Percentiles rank a stretch among this genome's conserved stretches.
Evolutionary conservation across 1,140 invertebrate species (phyloP).

Genomic region (Cotesia vestalis): DNA sequence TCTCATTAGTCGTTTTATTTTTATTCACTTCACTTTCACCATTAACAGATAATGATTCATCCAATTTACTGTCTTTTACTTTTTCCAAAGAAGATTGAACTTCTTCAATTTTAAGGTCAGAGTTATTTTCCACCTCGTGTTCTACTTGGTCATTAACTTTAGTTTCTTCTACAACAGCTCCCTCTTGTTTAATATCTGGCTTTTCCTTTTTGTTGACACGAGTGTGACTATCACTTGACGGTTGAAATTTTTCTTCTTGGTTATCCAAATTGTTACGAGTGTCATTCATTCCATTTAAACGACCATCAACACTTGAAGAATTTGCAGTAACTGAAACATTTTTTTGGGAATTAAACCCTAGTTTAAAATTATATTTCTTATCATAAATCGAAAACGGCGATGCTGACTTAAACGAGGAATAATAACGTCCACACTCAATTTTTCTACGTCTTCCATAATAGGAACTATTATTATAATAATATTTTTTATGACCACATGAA

Average conservation of each 20-base stretch:
- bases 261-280: constrained; percentile 1
- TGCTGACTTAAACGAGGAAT: too few species aligned
- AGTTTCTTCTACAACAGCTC: background rate
- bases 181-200: background rate
- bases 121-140: background rate
- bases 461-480: constrained; percentile 12
- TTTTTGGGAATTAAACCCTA: constrained; percentile 19
- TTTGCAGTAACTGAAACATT: constrained; percentile 23
- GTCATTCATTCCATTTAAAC: constrained; percentile 14
- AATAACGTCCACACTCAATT: background rate
- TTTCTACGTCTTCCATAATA: background rate
- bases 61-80: too few species aligned
- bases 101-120: background rate
- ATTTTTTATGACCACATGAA: background rate
- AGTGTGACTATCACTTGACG: background rate
- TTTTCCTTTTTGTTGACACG: background rate
- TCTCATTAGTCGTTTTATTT: too few species aligned
- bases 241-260: constrained; percentile 6
- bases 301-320: background rate
- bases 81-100: background rate
- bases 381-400: too few species aligned
- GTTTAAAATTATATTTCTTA: background rate
- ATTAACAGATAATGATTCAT: too few species aligned
- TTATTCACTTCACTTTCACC: too few species aligned
- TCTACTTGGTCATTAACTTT: background rate